Evolutionary conservation across 2,113 vertebrate species (phyloP).

Genomic region (Apeltes quadracus): DNA sequence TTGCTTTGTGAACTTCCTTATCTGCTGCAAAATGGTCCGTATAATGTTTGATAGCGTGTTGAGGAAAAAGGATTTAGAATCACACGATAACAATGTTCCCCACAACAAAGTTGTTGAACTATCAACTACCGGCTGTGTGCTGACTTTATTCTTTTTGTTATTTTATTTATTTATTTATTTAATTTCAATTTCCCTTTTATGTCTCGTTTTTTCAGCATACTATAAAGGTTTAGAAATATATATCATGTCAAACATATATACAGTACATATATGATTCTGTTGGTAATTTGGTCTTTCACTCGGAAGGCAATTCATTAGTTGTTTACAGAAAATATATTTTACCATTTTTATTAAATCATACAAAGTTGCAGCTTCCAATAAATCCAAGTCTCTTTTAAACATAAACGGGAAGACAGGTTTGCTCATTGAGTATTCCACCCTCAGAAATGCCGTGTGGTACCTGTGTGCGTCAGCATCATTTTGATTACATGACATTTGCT

Average conservation of each 20-base stretch:
- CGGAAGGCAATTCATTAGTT: neutral
- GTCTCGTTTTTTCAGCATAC: neutral
- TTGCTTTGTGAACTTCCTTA: slow-evolving; percentile 67
- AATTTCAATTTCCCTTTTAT: neutral
- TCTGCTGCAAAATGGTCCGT: slow-evolving; percentile 67
- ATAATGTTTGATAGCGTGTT: slow-evolving; percentile 68
- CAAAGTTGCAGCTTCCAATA: neutral
- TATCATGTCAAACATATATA: too few relatives aligned
- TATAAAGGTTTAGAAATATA: slow-evolving; percentile 3
- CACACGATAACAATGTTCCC: slow-evolving; percentile 31
- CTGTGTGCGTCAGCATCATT: slow-evolving; percentile 50
- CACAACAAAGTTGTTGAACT: slow-evolving; percentile 30
- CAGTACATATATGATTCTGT: too few relatives aligned
- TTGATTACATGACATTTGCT: slow-evolving; percentile 59
- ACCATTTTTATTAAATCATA: neutral
- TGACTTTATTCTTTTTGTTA: slow-evolving; percentile 9
- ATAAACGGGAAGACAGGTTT: slow-evolving; percentile 17
- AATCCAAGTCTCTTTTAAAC: slow-evolving; percentile 3
- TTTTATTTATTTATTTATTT: too few relatives aligned
- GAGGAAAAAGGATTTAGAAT: slow-evolving; percentile 36
- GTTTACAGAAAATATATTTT: neutral
- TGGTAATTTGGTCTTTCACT: neutral
- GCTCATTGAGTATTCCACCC: slow-evolving; percentile 42
- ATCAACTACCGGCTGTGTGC: slow-evolving; percentile 20
- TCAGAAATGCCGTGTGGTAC: slow-evolving; percentile 35